phyloP scores from a whole-genome alignment of 2,888 invertebrate genomes.

The Galeruca laticollis region DNA sequence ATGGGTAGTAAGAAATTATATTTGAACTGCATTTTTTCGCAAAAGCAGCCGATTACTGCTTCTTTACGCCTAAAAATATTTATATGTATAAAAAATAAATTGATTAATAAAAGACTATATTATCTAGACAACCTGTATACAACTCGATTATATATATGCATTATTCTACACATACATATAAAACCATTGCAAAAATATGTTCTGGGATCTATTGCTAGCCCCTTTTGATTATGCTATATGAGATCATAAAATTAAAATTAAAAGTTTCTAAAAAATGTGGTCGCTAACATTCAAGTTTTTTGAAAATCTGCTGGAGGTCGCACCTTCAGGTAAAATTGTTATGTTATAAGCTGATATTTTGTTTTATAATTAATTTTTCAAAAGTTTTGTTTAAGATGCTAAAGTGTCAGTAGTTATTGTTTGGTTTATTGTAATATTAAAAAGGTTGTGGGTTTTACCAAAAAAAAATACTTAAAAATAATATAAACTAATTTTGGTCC shows the following conservation, averaged over 20 bases:
- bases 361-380: not conserved
- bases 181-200: conserved; percentile 63
- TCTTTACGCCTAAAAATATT: no score
- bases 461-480: no score
- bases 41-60: no score
- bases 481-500: conserved; percentile 7
- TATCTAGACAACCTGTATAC: conserved; percentile 17
- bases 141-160: conserved; percentile 43
- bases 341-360: conserved; percentile 25
- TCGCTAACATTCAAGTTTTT: conserved; percentile 28
- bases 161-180: conserved; percentile 55
- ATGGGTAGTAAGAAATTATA: no score
- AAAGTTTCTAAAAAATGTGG: conserved; percentile 25
- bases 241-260: conserved; percentile 54
- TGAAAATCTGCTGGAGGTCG: conserved; percentile 10
- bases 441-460: no score
- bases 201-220: conserved; percentile 51
- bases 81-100: no score
- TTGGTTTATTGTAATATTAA: no score
- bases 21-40: no score
- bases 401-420: not conserved
- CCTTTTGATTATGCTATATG: conserved; percentile 60
- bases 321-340: conserved; percentile 13
- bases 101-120: no score
- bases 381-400: not conserved